Percentiles rank a stretch among this genome's conserved stretches.
phyloP scores from a whole-genome alignment of 2,113 vertebrate genomes.

The Alces alces region DNA sequence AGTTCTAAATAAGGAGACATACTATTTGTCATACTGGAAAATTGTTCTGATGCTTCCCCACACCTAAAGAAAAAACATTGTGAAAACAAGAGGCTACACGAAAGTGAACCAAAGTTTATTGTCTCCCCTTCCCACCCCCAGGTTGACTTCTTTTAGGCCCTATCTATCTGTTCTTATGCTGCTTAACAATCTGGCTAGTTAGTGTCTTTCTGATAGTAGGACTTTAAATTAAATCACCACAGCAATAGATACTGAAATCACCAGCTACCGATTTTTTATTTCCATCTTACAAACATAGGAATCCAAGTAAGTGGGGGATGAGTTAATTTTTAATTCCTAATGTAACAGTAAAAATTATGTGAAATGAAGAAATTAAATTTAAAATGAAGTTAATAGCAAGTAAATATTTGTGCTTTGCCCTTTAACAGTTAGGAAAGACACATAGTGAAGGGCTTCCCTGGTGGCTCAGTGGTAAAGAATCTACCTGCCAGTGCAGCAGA shows the following conservation, averaged over 20 bases:
- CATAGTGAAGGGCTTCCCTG: not conserved
- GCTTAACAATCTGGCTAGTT: not conserved
- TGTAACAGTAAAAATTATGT: conserved; percentile 25
- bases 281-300: not conserved
- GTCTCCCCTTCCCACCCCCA: too few relatives aligned
- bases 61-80: not conserved
- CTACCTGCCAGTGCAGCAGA: not conserved
- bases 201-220: not conserved
- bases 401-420: conserved; percentile 3
- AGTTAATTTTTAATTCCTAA: not conserved
- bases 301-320: not conserved
- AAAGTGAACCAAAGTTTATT: not conserved
- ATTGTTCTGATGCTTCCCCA: not conserved
- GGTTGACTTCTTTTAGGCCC: not conserved
- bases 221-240: not conserved
- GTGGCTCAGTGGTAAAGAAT: not conserved
- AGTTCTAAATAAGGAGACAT: not conserved
- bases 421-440: conserved; percentile 20
- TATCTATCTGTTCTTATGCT: not conserved
- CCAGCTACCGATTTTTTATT: not conserved
- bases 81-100: not conserved
- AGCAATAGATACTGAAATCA: not conserved
- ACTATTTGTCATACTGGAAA: not conserved
- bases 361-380: conserved; percentile 10
- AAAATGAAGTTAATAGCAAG: conserved; percentile 26